Evolutionary conservation across 2,113 vertebrate species (phyloP).

Genomic region (Ellobius talpinus): DNA sequence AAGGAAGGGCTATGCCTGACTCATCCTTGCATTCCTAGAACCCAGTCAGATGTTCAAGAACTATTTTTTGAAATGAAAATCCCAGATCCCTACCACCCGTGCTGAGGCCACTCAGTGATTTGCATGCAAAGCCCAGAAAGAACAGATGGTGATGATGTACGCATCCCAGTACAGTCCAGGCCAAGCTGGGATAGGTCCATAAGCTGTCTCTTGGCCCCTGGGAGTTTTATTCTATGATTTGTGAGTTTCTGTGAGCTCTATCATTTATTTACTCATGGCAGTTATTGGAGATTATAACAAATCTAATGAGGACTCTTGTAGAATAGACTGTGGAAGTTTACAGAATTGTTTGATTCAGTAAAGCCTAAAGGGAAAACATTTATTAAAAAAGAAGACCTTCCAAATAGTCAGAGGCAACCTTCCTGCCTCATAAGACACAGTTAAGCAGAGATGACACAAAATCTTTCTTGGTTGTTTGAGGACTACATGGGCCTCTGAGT

Average conservation of each 20-base stretch:
- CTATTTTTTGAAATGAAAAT: constrained; percentile 51
- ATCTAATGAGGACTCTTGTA: constrained; percentile 44
- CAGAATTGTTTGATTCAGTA: constrained; percentile 36
- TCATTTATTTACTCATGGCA: constrained; percentile 53
- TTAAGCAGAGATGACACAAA: constrained; percentile 38
- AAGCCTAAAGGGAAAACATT: constrained; percentile 18
- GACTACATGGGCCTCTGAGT: constrained; percentile 4
- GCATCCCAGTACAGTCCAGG: neutral
- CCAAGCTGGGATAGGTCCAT: neutral
- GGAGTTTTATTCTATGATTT: constrained; percentile 41
- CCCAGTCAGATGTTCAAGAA: neutral
- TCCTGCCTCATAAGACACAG: constrained; percentile 11
- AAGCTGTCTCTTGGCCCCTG: neutral
- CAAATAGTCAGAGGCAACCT: constrained; percentile 38
- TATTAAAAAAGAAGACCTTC: constrained; percentile 35
- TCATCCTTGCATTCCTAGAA: constrained; percentile 3
- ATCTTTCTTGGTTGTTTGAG: constrained; percentile 56
- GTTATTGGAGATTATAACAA: constrained; percentile 41
- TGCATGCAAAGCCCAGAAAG: neutral
- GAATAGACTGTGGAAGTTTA: constrained; percentile 12
- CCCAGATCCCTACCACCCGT: neutral
- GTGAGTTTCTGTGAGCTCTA: neutral
- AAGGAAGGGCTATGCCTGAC: neutral
- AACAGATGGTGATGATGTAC: neutral
- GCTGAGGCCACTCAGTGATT: constrained; percentile 18